These are phyloP conservation scores for Triops cancriformis DNA, from an alignment of 1,140 invertebrate species.

Conservation along the genomic window DNA sequence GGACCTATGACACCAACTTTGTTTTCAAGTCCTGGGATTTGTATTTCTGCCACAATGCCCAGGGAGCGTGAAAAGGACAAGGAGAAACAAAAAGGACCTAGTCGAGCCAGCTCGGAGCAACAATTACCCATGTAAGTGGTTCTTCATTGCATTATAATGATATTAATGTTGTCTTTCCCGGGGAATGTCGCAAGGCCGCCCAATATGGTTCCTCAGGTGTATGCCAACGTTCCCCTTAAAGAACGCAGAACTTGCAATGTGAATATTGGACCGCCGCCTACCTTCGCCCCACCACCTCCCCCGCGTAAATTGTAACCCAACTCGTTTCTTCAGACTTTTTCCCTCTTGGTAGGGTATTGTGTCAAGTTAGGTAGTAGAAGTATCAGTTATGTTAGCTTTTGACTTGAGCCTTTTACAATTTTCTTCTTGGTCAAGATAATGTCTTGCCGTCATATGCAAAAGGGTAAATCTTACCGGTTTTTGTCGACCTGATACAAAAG, in stretches of 20 bases:
- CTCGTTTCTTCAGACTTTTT: not conserved
- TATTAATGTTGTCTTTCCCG: conserved; percentile 14
- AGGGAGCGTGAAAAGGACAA: conserved; percentile 19
- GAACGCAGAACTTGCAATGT: conserved; percentile 35
- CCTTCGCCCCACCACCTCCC: conserved; percentile 43
- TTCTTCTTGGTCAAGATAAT: not conserved
- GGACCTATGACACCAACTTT: conserved; percentile 30
- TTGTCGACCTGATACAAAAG: not conserved
- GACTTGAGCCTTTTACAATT: not conserved
- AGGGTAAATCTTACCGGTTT: not conserved
- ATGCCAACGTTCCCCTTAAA: conserved; percentile 41
- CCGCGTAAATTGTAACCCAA: conserved; percentile 32
- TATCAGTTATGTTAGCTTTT: not conserved
- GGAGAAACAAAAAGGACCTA: conserved; percentile 15
- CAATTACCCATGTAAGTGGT: conserved; percentile 22
- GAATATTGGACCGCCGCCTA: conserved; percentile 37
- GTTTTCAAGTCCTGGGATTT: conserved; percentile 26
- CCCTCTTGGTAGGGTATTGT: not conserved
- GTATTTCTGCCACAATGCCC: conserved; percentile 27
- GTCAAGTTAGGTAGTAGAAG: not conserved
- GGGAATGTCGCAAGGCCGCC: conserved; percentile 35
- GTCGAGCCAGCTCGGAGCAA: conserved; percentile 21
- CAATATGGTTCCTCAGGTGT: conserved; percentile 39
- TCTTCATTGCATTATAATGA: not conserved
- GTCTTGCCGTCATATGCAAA: not conserved